Base-by-base conservation (phyloP, 2,113 vertebrate species). In the Hystrix brachyura region DNA sequence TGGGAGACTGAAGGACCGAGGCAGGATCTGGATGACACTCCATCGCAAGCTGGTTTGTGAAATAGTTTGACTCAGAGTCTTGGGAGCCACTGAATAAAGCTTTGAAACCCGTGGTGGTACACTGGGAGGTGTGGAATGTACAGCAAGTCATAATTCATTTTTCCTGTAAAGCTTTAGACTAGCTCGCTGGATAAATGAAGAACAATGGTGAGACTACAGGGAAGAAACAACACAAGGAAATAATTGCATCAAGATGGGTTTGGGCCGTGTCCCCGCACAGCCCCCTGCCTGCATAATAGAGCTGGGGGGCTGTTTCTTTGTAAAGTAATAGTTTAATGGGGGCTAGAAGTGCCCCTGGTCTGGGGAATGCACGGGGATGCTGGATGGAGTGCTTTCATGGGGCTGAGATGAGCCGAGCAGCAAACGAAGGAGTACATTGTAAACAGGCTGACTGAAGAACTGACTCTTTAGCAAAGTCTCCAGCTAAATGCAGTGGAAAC, bases 211-310 rank as follows among this genome's bases (percentile, higher is more conserved):
- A 27, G 67, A 53, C 74, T 72, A 21, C 27, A n/a, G 87, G 17
- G 62, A 91, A 81, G 79, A 64, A 48, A 27, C 9, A 14, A 74
- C 80, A 90, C 32, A 62, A 83, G 84, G 89, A 92, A 74, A 59
- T 95, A 94, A 97, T 97, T 90, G 80, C 55, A 71, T 91, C 97
- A 94, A 79, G 92, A 92, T 89, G 95, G 69, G 48, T 21, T 29
- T n/a, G 84, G 92, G 23, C 59, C 4, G 0, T 84, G 90, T 79
- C 43, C 25, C 12, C 55, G 59, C 29, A 55, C 12, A 51, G 92
- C 72, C 72, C 32, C 10, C n/a, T 67, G 76, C 67, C 34, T 93
- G 27, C 38, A 0, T 88, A 60, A 83, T 11, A 72, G 71, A 48
- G 15, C 62, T 53, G 65, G 43, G 11, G 48, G 83, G 59, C 55